Base-by-base conservation (phyloP, 2,797 vertebrate species). In the Tamandua tetradactyla region DNA sequence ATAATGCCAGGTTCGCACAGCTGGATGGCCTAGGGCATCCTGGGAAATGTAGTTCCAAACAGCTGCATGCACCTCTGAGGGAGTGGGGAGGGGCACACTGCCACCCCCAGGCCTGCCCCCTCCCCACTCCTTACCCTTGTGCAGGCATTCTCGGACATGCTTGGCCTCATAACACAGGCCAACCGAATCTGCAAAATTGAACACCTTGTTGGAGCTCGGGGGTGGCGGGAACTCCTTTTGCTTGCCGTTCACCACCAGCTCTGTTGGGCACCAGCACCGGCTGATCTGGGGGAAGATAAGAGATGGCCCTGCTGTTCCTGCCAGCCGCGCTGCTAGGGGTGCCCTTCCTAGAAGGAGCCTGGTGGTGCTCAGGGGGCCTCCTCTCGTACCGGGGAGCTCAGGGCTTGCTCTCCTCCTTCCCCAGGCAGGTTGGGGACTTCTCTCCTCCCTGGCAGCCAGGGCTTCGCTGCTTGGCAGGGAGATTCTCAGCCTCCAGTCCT, bases 101-200 rank as follows among this genome's bases (percentile, higher is more conserved):
- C n/a, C 6, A 47, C 18, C 25, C 20, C 32, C 23, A 52, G 71
- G 15, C 17, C 8, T 75, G 47, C 11, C 6, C 1, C 32, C 10
- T 14, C 55, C 61, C 44, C 32, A 9, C 57, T 27, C 13, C 91
- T 96, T 96, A 99, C 99, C 99, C 98, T 98, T 97, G 11, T 98
- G 97, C 90, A 99, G 98, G 97, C 99, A 99, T 95, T 98, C 98
- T 0, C 98, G 98, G 40, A 99, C 98, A 22, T 99, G 99, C 81
- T 99, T 98, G 0, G 99, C 99, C 95, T 99, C 99, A 4, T 99
- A 99, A 42, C 97, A 94, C 98, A 99, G 96, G 93, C 99, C 99
- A 0, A 98, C 98, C 42, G 98, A 98, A 40, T 99, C 98, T 1
- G 25, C 0, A 96, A 98, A 99, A 96, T 99, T 98, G 25, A 98